Conservation (phyloP, 2,113 vertebrate genomes). For the Lepus americanus region DNA sequence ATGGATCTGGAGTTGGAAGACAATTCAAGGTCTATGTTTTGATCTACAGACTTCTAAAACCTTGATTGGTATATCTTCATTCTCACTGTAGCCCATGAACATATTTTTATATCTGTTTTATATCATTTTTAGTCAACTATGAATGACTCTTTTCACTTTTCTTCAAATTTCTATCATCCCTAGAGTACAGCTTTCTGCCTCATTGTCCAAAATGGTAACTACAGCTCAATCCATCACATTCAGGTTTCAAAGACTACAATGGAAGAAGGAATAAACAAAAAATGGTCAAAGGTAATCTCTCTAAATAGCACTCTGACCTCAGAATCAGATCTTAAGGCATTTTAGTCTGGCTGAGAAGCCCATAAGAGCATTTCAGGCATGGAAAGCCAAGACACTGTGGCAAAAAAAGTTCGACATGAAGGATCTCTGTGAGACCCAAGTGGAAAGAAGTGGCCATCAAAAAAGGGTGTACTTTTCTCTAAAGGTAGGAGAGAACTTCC, state of each 20-base stretch:
- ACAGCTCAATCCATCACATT: background rate
- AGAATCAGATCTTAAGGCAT: too few species aligned
- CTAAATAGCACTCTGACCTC: too few species aligned
- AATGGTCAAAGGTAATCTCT: background rate
- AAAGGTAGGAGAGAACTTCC: too few species aligned
- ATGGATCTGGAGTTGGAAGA: conserved; percentile 41
- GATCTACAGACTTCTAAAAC: conserved; percentile 17
- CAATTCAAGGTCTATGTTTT: conserved; percentile 11
- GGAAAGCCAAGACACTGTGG: too few species aligned
- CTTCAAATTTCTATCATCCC: background rate
- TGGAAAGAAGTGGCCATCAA: too few species aligned
- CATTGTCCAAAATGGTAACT: background rate
- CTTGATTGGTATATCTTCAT: background rate
- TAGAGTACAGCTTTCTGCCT: background rate
- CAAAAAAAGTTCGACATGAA: too few species aligned
- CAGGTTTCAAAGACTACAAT: conserved; percentile 31
- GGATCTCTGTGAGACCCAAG: too few species aligned
- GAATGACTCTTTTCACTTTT: conserved; percentile 10
- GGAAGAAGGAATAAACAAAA: background rate
- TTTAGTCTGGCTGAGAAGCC: too few species aligned
- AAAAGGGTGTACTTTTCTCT: too few species aligned
- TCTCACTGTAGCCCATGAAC: conserved; percentile 50
- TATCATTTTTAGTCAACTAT: background rate
- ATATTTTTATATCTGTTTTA: background rate
- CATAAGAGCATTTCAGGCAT: too few species aligned